Evolutionary conservation across 2,888 invertebrate genomes (phyloP).

Genomic region (Drosophila prostipennis): DNA sequence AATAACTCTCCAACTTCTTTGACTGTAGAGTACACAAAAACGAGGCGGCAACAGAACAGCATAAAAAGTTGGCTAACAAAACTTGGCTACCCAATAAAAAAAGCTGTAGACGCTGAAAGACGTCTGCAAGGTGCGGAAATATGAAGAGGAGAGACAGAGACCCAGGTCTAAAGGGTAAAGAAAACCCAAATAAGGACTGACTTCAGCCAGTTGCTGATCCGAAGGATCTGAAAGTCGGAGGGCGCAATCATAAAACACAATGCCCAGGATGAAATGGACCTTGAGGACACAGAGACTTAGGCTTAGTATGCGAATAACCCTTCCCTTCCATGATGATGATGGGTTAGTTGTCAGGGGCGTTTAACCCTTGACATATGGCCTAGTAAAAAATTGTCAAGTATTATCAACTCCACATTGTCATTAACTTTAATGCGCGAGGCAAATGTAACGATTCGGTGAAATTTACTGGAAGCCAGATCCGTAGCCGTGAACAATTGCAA

Average conservation of each 20-base stretch:
- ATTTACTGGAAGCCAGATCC: conserved; percentile 73
- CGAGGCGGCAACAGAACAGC: not conserved
- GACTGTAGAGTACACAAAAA: conserved; percentile 6
- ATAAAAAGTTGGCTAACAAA: conserved; percentile 16
- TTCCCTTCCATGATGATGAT: conserved; percentile 19
- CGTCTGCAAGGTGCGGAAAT: conserved; percentile 7
- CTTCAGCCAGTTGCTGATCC: conserved; percentile 25
- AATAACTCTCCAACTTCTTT: not conserved
- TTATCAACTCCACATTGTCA: conserved; percentile 70
- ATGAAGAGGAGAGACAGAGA: not conserved
- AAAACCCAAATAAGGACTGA: conserved; percentile 1
- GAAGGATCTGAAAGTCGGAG: conserved; percentile 5
- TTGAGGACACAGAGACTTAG: conserved; percentile 23
- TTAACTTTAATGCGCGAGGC: conserved; percentile 67
- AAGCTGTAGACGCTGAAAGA: conserved; percentile 1
- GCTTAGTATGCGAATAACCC: conserved; percentile 55
- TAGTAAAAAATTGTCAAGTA: conserved; percentile 35
- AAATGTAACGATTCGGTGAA: conserved; percentile 78
- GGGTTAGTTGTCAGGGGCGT: conserved; percentile 44
- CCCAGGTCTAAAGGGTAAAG: not conserved
- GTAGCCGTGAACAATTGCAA: conserved; percentile 17
- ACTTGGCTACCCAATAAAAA: conserved; percentile 20
- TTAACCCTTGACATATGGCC: conserved; percentile 60
- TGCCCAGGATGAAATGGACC: conserved; percentile 49
- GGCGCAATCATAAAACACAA: conserved; percentile 57